phyloP scores from a whole-genome alignment of 2,797 vertebrate species.

The Gymnodraco acuticeps region DNA sequence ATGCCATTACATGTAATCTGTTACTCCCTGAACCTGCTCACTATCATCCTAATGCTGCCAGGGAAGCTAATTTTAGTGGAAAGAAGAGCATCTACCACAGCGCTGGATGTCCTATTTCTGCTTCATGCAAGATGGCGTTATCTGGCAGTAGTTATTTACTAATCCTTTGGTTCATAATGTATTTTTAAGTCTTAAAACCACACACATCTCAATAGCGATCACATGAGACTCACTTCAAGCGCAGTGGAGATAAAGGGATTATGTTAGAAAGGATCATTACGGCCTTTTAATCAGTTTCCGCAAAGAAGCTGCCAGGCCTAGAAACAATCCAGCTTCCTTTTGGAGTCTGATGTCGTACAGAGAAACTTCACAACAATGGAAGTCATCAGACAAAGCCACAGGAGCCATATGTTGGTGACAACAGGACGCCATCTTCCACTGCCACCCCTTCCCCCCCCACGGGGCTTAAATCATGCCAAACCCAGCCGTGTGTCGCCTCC shows the following conservation, averaged over 20 bases:
- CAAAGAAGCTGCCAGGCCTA: conserved; percentile 46
- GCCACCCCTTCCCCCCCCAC: conserved; percentile 40
- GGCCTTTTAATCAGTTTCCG: conserved; percentile 69
- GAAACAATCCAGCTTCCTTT: conserved; percentile 48
- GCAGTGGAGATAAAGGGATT: conserved; percentile 64
- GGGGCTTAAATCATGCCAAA: conserved; percentile 57
- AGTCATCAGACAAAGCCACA: conserved; percentile 49
- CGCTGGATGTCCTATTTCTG: conserved; percentile 31
- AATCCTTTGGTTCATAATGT: conserved; percentile 63
- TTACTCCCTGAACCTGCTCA: too few species aligned
- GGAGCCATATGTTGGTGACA: conserved; percentile 69
- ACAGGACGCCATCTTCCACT: conserved; percentile 52
- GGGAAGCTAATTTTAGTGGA: conserved; percentile 18
- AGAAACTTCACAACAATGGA: conserved; percentile 49
- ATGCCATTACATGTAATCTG: too few species aligned
- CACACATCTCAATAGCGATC: conserved; percentile 57
- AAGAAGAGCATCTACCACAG: conserved; percentile 6
- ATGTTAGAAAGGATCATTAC: conserved; percentile 64
- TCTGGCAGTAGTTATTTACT: conserved; percentile 50
- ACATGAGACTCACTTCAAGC: conserved; percentile 59
- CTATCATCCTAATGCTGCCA: conserved; percentile 31
- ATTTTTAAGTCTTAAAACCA: conserved; percentile 62
- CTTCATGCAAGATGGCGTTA: conserved; percentile 35
- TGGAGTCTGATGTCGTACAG: conserved; percentile 31
- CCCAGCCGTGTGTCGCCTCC: conserved; percentile 54